Conservation (phyloP, 2,888 invertebrate species). For the Rhimphoctona megacephalus region DNA sequence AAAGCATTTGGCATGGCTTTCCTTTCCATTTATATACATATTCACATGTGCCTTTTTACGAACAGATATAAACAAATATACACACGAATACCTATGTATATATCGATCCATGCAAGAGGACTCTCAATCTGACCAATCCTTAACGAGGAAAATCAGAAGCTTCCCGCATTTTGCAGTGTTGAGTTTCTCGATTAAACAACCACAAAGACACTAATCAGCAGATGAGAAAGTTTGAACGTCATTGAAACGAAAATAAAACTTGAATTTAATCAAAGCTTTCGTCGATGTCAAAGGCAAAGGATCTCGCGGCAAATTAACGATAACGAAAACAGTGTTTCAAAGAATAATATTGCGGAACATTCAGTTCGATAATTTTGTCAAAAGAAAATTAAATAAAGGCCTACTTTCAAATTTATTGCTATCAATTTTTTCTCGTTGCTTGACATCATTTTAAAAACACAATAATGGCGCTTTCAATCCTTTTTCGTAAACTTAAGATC, state of each 20-base stretch:
- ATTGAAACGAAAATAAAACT: not conserved
- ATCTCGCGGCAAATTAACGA: too few relatives aligned
- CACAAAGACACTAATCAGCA: slow-evolving; percentile 8
- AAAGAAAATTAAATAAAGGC: not conserved
- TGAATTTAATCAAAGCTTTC: not conserved
- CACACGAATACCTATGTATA: not conserved
- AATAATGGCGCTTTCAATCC: not conserved
- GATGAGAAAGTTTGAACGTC: not conserved
- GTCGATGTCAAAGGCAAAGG: not conserved
- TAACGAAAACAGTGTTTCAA: not conserved
- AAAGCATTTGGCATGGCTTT: slow-evolving; percentile 24
- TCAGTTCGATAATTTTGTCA: not conserved
- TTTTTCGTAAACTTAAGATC: not conserved
- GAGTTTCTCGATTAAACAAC: not conserved
- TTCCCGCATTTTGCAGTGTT: not conserved
- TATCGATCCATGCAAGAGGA: not conserved
- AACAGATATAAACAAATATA: not conserved
- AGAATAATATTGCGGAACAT: not conserved
- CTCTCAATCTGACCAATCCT: not conserved
- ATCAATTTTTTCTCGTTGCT: not conserved
- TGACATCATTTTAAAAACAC: not conserved
- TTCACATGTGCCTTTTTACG: not conserved
- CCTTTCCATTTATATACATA: not conserved
- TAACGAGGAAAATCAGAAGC: slow-evolving; percentile 26
- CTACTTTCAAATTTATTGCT: not conserved